These are phyloP conservation scores for Acronicta psi DNA, from an alignment of 2,888 invertebrate genomes.

Conservation along the genomic window DNA sequence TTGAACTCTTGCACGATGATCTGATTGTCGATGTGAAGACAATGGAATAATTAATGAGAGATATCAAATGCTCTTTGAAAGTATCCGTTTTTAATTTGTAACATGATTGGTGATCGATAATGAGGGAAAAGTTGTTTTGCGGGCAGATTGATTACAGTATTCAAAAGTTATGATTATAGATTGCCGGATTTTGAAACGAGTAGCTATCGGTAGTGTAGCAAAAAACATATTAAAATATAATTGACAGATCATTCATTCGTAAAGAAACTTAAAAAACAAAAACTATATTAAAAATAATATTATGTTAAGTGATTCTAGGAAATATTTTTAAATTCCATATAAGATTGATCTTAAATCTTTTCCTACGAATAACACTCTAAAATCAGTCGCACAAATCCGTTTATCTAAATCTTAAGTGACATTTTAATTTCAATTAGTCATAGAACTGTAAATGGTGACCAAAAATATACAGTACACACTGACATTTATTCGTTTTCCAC, in stretches of 20 bases:
- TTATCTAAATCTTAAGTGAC: constrained; percentile 79
- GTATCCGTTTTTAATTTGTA: constrained; percentile 55
- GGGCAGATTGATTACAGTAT: constrained; percentile 53
- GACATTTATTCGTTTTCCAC: constrained; percentile 75
- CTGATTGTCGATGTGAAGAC: constrained; percentile 75
- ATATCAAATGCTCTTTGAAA: constrained; percentile 53
- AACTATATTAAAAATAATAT: constrained; percentile 27
- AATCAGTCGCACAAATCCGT: constrained; percentile 57
- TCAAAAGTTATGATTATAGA: constrained; percentile 48
- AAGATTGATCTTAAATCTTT: constrained; percentile 41
- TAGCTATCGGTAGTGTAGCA: constrained; percentile 25
- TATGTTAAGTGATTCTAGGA: constrained; percentile 46
- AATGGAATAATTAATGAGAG: constrained; percentile 70
- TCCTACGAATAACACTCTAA: constrained; percentile 32
- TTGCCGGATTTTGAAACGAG: constrained; percentile 39
- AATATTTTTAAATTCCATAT: constrained; percentile 37
- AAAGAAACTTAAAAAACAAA: constrained; percentile 20
- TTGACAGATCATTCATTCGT: constrained; percentile 28
- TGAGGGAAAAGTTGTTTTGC: constrained; percentile 42
- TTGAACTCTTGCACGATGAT: constrained; percentile 80
- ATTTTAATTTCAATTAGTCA: constrained; percentile 77
- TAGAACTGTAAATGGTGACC: constrained; percentile 63
- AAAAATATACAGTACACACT: constrained; percentile 57
- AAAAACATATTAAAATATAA: constrained; percentile 28
- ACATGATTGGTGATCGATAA: constrained; percentile 53